Percentiles rank a stretch among this genome's conserved stretches.
phyloP scores from a whole-genome alignment of 92 coral and sea anemone species.

The Isaurus tuberculatus region DNA sequence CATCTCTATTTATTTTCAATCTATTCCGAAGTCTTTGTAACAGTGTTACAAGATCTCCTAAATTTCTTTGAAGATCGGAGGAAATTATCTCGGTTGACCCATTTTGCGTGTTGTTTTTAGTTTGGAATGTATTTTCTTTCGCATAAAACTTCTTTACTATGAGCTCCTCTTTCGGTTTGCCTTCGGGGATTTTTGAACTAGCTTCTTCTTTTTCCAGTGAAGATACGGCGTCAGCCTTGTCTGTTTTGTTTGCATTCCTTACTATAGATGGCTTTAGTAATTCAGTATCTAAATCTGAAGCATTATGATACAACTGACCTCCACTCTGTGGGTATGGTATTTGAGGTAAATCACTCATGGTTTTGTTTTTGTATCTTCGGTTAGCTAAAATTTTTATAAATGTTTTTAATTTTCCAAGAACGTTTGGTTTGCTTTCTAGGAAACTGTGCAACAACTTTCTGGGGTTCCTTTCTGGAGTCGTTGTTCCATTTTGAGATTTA shows the following conservation, averaged over 20 bases:
- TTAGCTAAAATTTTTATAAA: neutral
- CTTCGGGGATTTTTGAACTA: neutral
- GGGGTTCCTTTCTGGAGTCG: neutral
- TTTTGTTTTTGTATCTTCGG: neutral
- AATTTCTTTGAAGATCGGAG: conserved; percentile 13
- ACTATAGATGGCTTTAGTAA: no score
- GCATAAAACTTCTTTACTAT: neutral
- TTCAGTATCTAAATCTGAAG: neutral
- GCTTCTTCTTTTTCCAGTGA: neutral
- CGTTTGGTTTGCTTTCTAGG: neutral
- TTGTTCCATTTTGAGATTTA: neutral
- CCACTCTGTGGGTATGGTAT: neutral
- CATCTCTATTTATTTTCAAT: neutral
- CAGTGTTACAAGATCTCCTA: conserved; percentile 23
- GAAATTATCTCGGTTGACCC: neutral
- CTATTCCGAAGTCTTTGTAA: neutral
- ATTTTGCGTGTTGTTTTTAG: neutral
- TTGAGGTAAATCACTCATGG: neutral
- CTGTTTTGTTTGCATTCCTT: neutral
- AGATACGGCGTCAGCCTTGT: neutral
- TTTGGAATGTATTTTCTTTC: neutral
- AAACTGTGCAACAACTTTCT: neutral
- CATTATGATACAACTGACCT: neutral
- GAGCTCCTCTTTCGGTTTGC: neutral
- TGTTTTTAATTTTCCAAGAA: neutral